Conservation (phyloP, 2,888 invertebrate genomes). For the Diarsia dahlii region DNA sequence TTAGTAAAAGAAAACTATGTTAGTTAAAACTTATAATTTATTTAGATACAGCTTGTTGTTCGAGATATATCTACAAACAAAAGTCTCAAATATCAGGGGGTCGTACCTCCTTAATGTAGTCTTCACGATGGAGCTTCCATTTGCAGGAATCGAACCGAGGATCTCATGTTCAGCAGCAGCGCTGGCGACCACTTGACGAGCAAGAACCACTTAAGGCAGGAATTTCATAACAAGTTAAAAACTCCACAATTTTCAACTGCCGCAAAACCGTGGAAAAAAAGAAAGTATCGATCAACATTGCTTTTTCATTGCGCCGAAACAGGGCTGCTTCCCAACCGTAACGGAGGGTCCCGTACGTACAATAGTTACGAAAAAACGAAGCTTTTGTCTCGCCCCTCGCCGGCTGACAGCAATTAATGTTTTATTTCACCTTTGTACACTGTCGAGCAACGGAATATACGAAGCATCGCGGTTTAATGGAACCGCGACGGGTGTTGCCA, state of each 20-base stretch:
- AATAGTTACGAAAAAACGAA: constrained; percentile 85
- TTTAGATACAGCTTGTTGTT: no score
- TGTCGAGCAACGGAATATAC: constrained; percentile 71
- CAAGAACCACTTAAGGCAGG: neutral
- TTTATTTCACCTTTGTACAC: constrained; percentile 84
- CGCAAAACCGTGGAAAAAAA: constrained; percentile 56
- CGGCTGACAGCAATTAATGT: constrained; percentile 89
- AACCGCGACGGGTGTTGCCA: constrained; percentile 60
- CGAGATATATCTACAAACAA: no score
- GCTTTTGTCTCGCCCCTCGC: constrained; percentile 83
- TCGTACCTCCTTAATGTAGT: no score
- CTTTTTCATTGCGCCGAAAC: constrained; percentile 68
- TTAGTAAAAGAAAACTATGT: no score
- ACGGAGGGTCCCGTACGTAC: constrained; percentile 84
- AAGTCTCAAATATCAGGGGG: no score
- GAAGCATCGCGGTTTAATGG: constrained; percentile 67
- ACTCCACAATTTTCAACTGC: constrained; percentile 29
- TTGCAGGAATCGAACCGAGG: neutral
- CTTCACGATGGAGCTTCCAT: no score
- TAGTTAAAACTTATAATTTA: no score
- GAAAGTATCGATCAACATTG: constrained; percentile 69
- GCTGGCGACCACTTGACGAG: neutral
- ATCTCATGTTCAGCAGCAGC: neutral
- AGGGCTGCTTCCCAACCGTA: constrained; percentile 78
- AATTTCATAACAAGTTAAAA: constrained; percentile 34